These are phyloP conservation scores for Cephalopholis sonnerati DNA, from an alignment of 2,113 vertebrate genomes.

Conservation along the genomic window DNA sequence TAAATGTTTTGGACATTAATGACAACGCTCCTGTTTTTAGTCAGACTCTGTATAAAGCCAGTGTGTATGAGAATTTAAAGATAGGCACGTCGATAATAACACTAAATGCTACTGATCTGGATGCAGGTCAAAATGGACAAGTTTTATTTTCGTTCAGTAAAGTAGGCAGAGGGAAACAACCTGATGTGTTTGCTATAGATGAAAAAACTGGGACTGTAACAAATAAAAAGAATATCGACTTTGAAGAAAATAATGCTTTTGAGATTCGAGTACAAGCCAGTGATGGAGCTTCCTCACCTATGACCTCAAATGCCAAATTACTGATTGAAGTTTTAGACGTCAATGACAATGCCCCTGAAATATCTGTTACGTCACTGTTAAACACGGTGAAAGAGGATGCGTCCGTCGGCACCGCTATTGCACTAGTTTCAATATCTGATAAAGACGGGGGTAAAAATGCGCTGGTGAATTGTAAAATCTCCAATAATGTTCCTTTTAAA, in stretches of 20 bases:
- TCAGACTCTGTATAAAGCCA: slow-evolving; percentile 80
- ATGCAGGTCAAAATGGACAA: slow-evolving; percentile 87
- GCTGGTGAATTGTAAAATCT: too few species aligned
- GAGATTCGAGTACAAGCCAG: slow-evolving; percentile 88
- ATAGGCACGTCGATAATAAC: slow-evolving; percentile 83
- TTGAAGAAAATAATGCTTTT: slow-evolving; percentile 84
- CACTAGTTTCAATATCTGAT: too few species aligned
- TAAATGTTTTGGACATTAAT: slow-evolving; percentile 88
- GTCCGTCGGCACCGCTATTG: too few species aligned
- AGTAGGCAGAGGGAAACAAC: slow-evolving; percentile 76
- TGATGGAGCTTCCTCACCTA: slow-evolving; percentile 83
- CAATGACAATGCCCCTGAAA: slow-evolving; percentile 84
- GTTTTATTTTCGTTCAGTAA: slow-evolving; percentile 86
- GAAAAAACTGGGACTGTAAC: slow-evolving; percentile 55
- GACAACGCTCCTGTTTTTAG: slow-evolving; percentile 89
- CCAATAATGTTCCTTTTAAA: too few species aligned
- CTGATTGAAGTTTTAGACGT: slow-evolving; percentile 85
- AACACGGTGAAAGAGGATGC: slow-evolving; percentile 55
- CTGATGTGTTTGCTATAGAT: slow-evolving; percentile 83
- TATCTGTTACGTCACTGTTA: slow-evolving; percentile 80
- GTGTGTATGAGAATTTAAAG: slow-evolving; percentile 84
- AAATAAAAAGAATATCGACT: slow-evolving; percentile 76
- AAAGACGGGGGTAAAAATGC: too few species aligned
- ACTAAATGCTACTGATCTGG: slow-evolving; percentile 89
- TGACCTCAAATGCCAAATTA: slow-evolving; percentile 85